Percentiles rank a stretch among this genome's conserved stretches.
Evolutionary conservation across 2,888 invertebrate genomes (phyloP).

Genomic region (Stictocephala bisonia): DNA sequence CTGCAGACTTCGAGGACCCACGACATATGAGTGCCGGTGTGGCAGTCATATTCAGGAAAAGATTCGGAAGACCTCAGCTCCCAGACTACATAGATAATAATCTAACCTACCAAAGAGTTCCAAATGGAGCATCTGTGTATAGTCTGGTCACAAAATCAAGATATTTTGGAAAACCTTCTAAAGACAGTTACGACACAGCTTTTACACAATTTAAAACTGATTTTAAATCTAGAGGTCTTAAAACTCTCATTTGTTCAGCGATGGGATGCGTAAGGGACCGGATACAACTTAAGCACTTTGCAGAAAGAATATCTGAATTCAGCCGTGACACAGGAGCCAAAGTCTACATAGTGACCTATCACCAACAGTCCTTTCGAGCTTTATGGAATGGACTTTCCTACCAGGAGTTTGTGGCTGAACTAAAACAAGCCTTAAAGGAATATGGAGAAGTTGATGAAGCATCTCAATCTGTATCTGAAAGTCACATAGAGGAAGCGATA

Average conservation of each 20-base stretch:
- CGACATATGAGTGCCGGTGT: slow-evolving; percentile 7
- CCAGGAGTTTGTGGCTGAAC: not conserved
- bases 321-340: not conserved
- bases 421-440: no score
- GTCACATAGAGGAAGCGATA: no score
- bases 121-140: not conserved
- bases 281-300: not conserved
- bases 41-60: not conserved
- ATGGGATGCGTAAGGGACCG: slow-evolving; percentile 20
- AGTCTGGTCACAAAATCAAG: not conserved
- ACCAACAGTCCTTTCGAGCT: not conserved
- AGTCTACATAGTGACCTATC: not conserved
- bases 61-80: not conserved
- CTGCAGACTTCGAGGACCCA: not conserved
- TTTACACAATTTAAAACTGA: not conserved
- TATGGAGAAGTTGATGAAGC: no score
- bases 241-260: not conserved
- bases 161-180: not conserved
- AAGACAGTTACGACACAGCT: not conserved
- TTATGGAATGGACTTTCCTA: slow-evolving; percentile 5
- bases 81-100: not conserved
- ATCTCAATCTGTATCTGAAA: no score
- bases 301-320: not conserved
- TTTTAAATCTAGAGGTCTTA: not conserved
- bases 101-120: not conserved